phyloP scores from a whole-genome alignment of 1,140 invertebrate genomes.

The Melipona quadrifasciata region DNA sequence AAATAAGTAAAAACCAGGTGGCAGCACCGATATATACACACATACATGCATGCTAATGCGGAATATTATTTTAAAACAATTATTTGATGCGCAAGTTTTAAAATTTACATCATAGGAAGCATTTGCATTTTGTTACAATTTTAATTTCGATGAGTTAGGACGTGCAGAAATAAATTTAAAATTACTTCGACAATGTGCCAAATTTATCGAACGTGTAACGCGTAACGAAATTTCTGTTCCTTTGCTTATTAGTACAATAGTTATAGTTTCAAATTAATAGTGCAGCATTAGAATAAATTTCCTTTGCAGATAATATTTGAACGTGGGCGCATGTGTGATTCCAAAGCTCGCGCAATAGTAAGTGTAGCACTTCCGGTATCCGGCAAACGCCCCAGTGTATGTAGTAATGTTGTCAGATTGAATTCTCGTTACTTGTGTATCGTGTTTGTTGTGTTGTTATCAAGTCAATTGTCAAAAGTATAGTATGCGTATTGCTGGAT shows the following conservation, averaged over 20 bases:
- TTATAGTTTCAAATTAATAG: background rate
- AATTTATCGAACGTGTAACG: background rate
- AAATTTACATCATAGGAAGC: background rate
- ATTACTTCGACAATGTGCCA: background rate
- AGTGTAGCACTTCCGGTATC: slow-evolving; percentile 67
- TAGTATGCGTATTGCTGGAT: background rate
- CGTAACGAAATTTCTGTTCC: background rate
- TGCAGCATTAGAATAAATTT: background rate
- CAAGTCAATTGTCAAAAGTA: slow-evolving; percentile 15
- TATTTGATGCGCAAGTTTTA: background rate
- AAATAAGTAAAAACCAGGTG: slow-evolving; percentile 10
- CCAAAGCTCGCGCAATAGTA: slow-evolving; percentile 33
- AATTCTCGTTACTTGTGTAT: slow-evolving; percentile 15
- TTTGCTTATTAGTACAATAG: background rate
- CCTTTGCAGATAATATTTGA: slow-evolving; percentile 8
- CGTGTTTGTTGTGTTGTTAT: slow-evolving; percentile 35
- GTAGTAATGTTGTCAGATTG: slow-evolving; percentile 37
- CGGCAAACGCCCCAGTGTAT: slow-evolving; percentile 74
- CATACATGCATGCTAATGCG: background rate
- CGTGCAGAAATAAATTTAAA: background rate
- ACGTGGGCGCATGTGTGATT: slow-evolving; percentile 38
- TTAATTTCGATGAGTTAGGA: background rate
- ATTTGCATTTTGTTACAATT: background rate
- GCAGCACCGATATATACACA: slow-evolving; percentile 13
- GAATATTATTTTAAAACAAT: background rate